Percentiles rank a stretch among this genome's conserved stretches.
phyloP scores from a whole-genome alignment of 1,140 invertebrate genomes.

The Probaryconus sp. region DNA sequence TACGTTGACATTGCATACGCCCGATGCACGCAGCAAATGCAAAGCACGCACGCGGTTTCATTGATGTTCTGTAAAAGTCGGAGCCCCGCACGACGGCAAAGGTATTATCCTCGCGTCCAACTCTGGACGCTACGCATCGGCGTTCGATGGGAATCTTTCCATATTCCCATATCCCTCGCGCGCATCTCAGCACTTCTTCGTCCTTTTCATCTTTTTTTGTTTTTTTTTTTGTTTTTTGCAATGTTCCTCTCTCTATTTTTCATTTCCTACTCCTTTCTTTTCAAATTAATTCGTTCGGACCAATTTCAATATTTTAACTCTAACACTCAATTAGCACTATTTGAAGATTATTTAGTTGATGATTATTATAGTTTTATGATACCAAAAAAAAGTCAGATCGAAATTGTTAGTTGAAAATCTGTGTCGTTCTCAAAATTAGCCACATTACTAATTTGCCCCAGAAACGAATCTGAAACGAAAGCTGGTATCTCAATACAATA shows the following conservation, averaged over 20 bases:
- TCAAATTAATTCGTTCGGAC: no score
- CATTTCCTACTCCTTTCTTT: conserved; percentile 44
- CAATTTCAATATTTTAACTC: no score
- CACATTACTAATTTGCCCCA: no score
- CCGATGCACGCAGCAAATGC: conserved; percentile 62
- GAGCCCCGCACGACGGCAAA: conserved; percentile 61
- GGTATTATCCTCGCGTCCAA: conserved; percentile 62
- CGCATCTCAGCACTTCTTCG: conserved; percentile 53
- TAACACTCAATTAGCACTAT: no score
- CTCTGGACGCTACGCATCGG: conserved; percentile 55
- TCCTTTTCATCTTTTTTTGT: conserved; percentile 37
- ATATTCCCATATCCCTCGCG: conserved; percentile 64
- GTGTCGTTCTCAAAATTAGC: no score
- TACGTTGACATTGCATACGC: conserved; percentile 57
- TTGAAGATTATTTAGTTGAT: no score
- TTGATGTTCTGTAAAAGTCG: conserved; percentile 65
- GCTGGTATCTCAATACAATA: no score
- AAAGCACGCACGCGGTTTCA: conserved; percentile 65
- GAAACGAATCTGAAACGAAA: no score
- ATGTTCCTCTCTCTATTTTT: conserved; percentile 50
- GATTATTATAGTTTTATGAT: no score
- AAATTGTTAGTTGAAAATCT: no score
- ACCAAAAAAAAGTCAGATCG: no score
- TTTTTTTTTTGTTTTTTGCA: conserved; percentile 46
- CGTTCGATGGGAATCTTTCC: conserved; percentile 64